Conservation (phyloP, 2,113 vertebrate species). For the Morone saxatilis region DNA sequence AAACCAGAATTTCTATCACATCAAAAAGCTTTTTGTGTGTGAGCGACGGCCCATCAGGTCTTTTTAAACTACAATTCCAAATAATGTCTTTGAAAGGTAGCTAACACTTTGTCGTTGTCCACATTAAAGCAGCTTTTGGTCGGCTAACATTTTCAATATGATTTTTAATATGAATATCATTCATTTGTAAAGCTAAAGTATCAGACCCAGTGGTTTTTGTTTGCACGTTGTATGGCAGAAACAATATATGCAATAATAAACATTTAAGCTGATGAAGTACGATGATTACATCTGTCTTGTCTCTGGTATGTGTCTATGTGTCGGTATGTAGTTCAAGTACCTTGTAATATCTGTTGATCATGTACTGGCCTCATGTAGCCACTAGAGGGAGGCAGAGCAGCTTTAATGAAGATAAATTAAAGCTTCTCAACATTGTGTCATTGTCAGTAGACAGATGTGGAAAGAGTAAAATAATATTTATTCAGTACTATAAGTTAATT, state of each 20-base stretch:
- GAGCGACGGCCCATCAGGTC: slow-evolving; percentile 11
- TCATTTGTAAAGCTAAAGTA: slow-evolving; percentile 29
- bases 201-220: slow-evolving; percentile 38
- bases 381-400: slow-evolving; percentile 47
- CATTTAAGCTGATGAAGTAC: slow-evolving; percentile 54
- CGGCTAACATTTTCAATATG: slow-evolving; percentile 46
- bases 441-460: too few relatives aligned
- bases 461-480: not conserved
- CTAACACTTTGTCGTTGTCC: slow-evolving; percentile 63
- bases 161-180: slow-evolving; percentile 11
- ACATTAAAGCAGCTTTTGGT: slow-evolving; percentile 53
- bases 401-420: not conserved
- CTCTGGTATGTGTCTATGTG: not conserved
- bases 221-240: slow-evolving; percentile 65
- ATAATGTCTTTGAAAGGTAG: slow-evolving; percentile 68
- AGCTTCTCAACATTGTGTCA: not conserved
- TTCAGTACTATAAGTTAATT: not conserved
- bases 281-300: not conserved
- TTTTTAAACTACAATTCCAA: slow-evolving; percentile 53
- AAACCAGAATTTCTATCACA: slow-evolving; percentile 4
- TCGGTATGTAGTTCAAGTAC: not conserved
- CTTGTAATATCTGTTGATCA: not conserved
- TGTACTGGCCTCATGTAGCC: slow-evolving; percentile 8
- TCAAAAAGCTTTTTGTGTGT: not conserved
- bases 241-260: slow-evolving; percentile 65